These are phyloP conservation scores for Leptinotarsa undecemlineata DNA, from an alignment of 1,140 invertebrate species.

Conservation along the genomic window DNA sequence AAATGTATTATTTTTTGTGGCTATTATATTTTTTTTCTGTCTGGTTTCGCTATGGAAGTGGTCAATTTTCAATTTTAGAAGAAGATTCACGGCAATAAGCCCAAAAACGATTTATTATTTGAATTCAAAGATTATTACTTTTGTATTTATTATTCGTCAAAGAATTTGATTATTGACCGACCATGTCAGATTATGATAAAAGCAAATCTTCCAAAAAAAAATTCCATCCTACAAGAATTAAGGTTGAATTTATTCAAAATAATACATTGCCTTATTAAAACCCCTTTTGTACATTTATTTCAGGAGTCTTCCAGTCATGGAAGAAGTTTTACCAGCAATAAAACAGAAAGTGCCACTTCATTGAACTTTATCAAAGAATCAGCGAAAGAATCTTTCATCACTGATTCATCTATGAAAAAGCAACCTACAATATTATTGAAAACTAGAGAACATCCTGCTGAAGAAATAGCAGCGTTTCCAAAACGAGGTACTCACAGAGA, in stretches of 20 bases:
- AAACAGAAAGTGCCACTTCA: conserved; percentile 15
- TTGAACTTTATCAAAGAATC: conserved; percentile 38
- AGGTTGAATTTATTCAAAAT: not conserved
- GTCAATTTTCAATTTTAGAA: too few species aligned
- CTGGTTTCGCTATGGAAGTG: too few species aligned
- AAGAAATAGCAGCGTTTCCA: conserved; percentile 44
- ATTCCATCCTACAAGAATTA: conserved; percentile 30
- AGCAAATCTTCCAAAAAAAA: conserved; percentile 46
- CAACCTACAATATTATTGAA: conserved; percentile 54
- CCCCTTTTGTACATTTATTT: not conserved
- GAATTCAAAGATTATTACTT: too few species aligned
- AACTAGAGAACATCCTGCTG: conserved; percentile 44
- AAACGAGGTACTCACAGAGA: conserved; percentile 42
- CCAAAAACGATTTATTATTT: too few species aligned
- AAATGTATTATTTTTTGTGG: too few species aligned
- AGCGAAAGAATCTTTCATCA: conserved; percentile 23
- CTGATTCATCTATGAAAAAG: conserved; percentile 42
- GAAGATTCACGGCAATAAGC: too few species aligned
- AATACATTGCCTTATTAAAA: not conserved
- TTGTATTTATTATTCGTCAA: too few species aligned
- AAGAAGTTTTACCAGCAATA: conserved; percentile 33
- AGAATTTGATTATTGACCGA: too few species aligned
- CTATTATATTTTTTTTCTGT: too few species aligned
- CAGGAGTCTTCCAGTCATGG: conserved; percentile 29
- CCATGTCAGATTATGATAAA: conserved; percentile 46